A percentile compares a stretch with the other conserved stretches of the same genome.
Evolutionary conservation across 2,888 invertebrate genomes (phyloP).

Genomic region (Hirtodrosophila histrioides): DNA sequence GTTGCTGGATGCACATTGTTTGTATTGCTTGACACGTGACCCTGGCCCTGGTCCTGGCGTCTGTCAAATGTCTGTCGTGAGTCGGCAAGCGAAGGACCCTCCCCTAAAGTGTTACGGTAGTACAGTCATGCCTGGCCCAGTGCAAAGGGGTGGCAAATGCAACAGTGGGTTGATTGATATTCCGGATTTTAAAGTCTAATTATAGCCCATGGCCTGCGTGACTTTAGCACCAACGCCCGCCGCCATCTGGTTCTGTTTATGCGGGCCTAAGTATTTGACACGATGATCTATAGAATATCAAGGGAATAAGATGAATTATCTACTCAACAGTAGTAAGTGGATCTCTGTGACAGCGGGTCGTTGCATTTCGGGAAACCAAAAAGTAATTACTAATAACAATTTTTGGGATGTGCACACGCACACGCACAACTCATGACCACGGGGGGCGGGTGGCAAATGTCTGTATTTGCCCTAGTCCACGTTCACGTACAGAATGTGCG

Average conservation of each 20-base stretch:
- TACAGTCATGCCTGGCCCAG: constrained; percentile 41
- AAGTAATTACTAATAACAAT: constrained; percentile 26
- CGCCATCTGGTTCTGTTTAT: constrained; percentile 36
- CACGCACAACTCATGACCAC: constrained; percentile 1
- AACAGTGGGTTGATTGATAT: constrained; percentile 46
- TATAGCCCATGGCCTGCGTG: constrained; percentile 40
- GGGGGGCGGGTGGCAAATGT: constrained; percentile 21
- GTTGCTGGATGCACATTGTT: constrained; percentile 23
- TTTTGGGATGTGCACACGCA: constrained; percentile 25
- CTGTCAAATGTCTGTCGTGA: constrained; percentile 42
- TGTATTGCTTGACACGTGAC: constrained; percentile 46
- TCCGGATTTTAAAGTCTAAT: constrained; percentile 46
- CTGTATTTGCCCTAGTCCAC: constrained; percentile 48
- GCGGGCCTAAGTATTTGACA: constrained; percentile 29
- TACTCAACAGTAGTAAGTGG: not conserved
- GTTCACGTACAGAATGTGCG: constrained; percentile 35
- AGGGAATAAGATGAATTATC: constrained; percentile 37
- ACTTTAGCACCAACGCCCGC: constrained; percentile 41
- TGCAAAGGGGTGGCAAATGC: constrained; percentile 30
- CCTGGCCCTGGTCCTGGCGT: constrained; percentile 22
- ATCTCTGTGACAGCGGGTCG: not conserved
- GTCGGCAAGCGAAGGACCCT: constrained; percentile 13
- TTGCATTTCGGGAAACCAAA: not conserved
- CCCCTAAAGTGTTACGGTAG: constrained; percentile 11
- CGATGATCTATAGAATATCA: constrained; percentile 16